A percentile compares a stretch with the other conserved stretches of the same genome.
phyloP scores from a whole-genome alignment of 2,888 invertebrate genomes.

The Eristalis intricaria region DNA sequence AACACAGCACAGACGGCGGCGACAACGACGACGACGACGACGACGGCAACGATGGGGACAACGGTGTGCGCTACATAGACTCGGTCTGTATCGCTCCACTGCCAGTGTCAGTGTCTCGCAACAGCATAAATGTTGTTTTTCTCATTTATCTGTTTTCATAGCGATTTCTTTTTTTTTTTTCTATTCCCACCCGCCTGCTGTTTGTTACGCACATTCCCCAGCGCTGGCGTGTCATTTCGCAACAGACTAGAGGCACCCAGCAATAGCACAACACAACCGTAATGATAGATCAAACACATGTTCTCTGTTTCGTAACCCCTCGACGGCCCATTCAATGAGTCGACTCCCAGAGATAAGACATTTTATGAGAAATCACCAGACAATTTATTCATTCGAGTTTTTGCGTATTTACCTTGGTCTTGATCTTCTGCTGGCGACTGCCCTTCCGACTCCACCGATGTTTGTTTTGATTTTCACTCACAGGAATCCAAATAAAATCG shows the following conservation, averaged over 20 bases:
- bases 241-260: constrained; percentile 18
- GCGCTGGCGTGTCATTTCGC: constrained; percentile 34
- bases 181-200: neutral
- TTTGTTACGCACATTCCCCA: constrained; percentile 32
- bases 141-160: constrained; percentile 22
- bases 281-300: constrained; percentile 54
- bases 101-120: constrained; percentile 57
- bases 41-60: neutral
- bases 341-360: neutral
- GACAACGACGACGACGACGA: neutral
- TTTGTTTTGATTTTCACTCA: constrained; percentile 68
- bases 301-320: constrained; percentile 60
- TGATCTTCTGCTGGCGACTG: constrained; percentile 10
- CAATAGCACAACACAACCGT: constrained; percentile 18
- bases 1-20: neutral
- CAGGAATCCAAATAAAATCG: neutral
- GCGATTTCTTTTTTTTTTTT: neutral
- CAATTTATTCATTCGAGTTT: constrained; percentile 23
- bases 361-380: neutral
- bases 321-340: neutral
- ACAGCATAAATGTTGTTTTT: constrained; percentile 18
- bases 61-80: neutral
- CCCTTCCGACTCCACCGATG: constrained; percentile 14
- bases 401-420: constrained; percentile 49
- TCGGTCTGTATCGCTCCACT: constrained; percentile 27